phyloP scores from a whole-genome alignment of 2,888 invertebrate species.

The Drosophila kokeensis region DNA sequence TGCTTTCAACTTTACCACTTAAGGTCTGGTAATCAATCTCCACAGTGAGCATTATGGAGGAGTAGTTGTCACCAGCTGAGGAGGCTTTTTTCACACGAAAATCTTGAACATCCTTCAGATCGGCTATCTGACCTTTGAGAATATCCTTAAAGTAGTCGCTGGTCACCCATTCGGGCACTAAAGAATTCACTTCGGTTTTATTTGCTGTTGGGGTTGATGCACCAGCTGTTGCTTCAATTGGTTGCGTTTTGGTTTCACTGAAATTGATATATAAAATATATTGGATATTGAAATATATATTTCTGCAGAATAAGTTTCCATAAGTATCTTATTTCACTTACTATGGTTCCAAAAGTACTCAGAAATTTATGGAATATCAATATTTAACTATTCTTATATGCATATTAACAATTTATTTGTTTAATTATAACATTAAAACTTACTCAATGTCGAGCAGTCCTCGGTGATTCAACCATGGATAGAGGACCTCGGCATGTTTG shows the following conservation, averaged over 20 bases:
- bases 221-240: neutral
- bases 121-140: slow-evolving; percentile 44
- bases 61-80: slow-evolving; percentile 72
- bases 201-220: neutral
- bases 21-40: slow-evolving; percentile 44
- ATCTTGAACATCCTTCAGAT: slow-evolving; percentile 51
- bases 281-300: too few species aligned
- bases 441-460: slow-evolving; percentile 54
- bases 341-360: too few species aligned
- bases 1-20: slow-evolving; percentile 8
- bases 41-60: slow-evolving; percentile 64
- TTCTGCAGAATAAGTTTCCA: too few species aligned
- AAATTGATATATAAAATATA: too few species aligned
- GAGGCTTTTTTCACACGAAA: slow-evolving; percentile 60
- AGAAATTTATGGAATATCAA: too few species aligned
- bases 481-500: slow-evolving; percentile 62
- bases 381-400: too few species aligned
- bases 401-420: too few species aligned
- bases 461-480: slow-evolving; percentile 69
- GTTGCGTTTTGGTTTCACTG: slow-evolving; percentile 23
- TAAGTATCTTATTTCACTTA: too few species aligned
- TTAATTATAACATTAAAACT: too few species aligned
- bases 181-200: slow-evolving; percentile 8
- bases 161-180: slow-evolving; percentile 61
- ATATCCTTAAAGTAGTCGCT: slow-evolving; percentile 56